phyloP scores from a whole-genome alignment of 2,797 vertebrate genomes.

The Pseudomugil tenellus region DNA sequence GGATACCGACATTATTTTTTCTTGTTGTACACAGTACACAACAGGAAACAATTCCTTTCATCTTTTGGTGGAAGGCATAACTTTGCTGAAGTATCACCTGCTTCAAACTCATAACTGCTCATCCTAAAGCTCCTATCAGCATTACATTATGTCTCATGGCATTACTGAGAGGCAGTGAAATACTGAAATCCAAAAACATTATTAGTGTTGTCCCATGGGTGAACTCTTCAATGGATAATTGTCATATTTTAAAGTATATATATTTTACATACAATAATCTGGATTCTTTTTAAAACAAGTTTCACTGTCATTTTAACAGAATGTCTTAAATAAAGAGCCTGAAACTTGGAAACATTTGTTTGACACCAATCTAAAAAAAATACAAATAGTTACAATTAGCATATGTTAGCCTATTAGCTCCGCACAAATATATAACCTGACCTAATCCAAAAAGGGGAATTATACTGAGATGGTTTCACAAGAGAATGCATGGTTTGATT shows the following conservation, averaged over 20 bases:
- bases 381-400: neutral
- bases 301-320: neutral
- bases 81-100: conserved; percentile 57
- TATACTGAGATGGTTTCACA: no score
- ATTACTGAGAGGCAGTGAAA: conserved; percentile 31
- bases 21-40: conserved; percentile 47
- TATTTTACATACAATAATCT: neutral
- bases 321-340: neutral
- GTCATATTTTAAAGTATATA: neutral
- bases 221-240: neutral
- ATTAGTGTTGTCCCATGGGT: neutral
- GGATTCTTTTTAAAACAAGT: neutral
- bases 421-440: neutral
- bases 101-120: conserved; percentile 56
- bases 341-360: neutral
- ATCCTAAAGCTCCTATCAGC: conserved; percentile 37
- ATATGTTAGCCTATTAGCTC: neutral
- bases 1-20: conserved; percentile 61
- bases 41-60: conserved; percentile 58
- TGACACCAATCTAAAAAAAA: neutral
- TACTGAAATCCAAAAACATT: conserved; percentile 54
- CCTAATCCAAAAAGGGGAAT: no score
- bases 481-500: neutral
- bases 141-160: conserved; percentile 43
- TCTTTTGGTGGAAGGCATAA: conserved; percentile 57